Percentiles rank a stretch among this genome's conserved stretches.
These are phyloP conservation scores for Theonella swinhoei DNA, from an alignment of 37 sponge, comb jelly and placozoan genomes.

Conservation along the genomic window DNA sequence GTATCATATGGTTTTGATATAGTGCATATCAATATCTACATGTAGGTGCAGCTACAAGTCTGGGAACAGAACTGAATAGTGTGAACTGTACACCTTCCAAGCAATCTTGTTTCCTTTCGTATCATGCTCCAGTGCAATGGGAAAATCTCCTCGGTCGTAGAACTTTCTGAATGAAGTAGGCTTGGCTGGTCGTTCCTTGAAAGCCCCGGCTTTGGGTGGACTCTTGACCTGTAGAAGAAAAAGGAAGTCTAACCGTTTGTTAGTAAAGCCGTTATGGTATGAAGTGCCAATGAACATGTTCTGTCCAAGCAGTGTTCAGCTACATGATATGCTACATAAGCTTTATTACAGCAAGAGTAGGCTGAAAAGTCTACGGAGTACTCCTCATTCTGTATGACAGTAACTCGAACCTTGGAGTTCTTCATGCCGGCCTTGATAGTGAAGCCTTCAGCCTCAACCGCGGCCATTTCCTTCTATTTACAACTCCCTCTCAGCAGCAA, in stretches of 20 bases:
- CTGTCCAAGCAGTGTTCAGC: no score
- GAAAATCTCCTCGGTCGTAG: slow-evolving; percentile 98
- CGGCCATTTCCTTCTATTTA: not conserved
- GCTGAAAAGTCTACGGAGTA: no score
- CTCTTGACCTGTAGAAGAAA: slow-evolving; percentile 56
- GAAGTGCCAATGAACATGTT: no score
- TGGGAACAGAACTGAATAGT: no score
- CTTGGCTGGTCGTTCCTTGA: slow-evolving; percentile 78
- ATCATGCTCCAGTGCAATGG: slow-evolving; percentile 98
- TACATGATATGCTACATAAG: no score
- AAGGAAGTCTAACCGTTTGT: not conserved
- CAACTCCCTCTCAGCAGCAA: not conserved
- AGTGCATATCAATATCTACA: no score
- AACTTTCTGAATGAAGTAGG: slow-evolving; percentile 95
- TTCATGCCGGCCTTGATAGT: slow-evolving; percentile 92
- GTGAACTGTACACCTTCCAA: slow-evolving; percentile 99
- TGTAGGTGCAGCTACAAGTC: no score
- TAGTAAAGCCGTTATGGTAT: no score
- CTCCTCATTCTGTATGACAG: no score
- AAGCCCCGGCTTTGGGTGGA: slow-evolving; percentile 92
- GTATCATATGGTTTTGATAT: no score
- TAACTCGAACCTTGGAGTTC: slow-evolving; percentile 83
- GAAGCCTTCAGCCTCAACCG: slow-evolving; percentile 68
- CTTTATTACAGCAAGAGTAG: no score
- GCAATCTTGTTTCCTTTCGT: slow-evolving; percentile 99